Evolutionary conservation across 1,140 invertebrate genomes (phyloP), one percentile per base, ranked within the genome.

Genomic region (Bradysia coprophila): DNA sequence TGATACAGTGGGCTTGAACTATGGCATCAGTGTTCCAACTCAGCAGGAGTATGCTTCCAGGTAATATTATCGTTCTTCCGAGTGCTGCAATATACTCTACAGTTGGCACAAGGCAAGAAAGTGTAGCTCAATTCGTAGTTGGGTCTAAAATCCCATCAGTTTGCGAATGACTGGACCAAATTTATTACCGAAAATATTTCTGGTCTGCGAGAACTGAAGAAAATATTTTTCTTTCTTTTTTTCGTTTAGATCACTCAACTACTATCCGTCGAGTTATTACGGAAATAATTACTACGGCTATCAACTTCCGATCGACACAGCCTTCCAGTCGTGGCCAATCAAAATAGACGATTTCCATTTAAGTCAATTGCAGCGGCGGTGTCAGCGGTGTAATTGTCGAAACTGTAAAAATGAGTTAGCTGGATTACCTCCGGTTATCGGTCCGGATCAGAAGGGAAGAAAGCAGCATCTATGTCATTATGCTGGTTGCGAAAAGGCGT

Each of bases 401-500:
- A 80, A 80, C 49, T 82, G 79, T 49, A 67, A 75, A 18, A 70
- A 71, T 8, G 76, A 78, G 51, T 73, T 75, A 22, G 71, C 69
- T 46, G 73, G 63, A 2, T 66, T 64, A 50, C 67, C 51, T 5
- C 67, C 56, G 31, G 76, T 71, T 52, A 77, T 71, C 31, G 59
- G 61, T 2, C 64, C 70, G 1, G 68, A 72, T 45, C 69, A 71
- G 43, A 64, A 66, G 5, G 64, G 69, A 1, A 81, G 81, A 50
- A 71, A 78, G 43, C 77, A 84, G 48, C 91, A 96, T 58, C 75
- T 87, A 13, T 95, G 91, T 58, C 87, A 94, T 61, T 76, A 90
- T 21, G 73, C 81, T 4, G 86, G 84, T n/a, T 95, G 91, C 61
- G 78, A 76, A 42, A 91, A 92, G 59, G 75, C 87, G 9, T 94